Evolutionary conservation across 2,797 vertebrate species (phyloP).

Genomic region (Paratrypauchen microcephalus): DNA sequence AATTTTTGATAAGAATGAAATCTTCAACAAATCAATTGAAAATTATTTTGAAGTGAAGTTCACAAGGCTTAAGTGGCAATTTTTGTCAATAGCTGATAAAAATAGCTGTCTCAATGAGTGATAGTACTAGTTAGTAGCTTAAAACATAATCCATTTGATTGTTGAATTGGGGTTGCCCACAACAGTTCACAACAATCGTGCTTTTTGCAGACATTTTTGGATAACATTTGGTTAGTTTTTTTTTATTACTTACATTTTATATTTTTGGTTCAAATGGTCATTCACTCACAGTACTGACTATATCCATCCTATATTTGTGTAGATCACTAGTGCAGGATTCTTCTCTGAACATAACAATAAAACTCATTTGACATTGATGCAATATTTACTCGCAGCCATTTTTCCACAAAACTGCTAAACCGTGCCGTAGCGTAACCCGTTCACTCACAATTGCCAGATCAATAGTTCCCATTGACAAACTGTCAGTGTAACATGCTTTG

Average conservation of each 20-base stretch:
- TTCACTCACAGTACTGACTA: background rate
- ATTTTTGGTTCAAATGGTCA: slow-evolving; percentile 4
- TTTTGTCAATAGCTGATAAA: slow-evolving; percentile 1
- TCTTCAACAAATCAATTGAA: background rate
- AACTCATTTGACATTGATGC: slow-evolving; percentile 10
- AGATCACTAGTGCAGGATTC: no score
- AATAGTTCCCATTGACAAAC: slow-evolving; percentile 12
- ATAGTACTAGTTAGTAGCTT: no score
- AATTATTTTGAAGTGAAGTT: background rate
- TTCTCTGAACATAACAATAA: slow-evolving; percentile 6
- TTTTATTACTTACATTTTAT: background rate
- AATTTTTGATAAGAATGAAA: slow-evolving; percentile 32
- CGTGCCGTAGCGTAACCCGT: slow-evolving; percentile 2
- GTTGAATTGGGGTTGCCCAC: background rate
- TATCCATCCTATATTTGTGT: background rate
- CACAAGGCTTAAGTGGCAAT: background rate
- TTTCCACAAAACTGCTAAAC: slow-evolving; percentile 3
- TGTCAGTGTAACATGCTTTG: slow-evolving; percentile 7
- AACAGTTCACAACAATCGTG: background rate
- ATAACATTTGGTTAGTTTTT: background rate
- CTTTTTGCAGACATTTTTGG: background rate
- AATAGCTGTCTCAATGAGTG: background rate
- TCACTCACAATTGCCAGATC: slow-evolving; percentile 10
- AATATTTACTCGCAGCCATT: slow-evolving; percentile 2
- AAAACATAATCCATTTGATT: background rate